Evolutionary conservation across 1,140 invertebrate species (phyloP).

Genomic region (Drosophila pseudoananassae): DNA sequence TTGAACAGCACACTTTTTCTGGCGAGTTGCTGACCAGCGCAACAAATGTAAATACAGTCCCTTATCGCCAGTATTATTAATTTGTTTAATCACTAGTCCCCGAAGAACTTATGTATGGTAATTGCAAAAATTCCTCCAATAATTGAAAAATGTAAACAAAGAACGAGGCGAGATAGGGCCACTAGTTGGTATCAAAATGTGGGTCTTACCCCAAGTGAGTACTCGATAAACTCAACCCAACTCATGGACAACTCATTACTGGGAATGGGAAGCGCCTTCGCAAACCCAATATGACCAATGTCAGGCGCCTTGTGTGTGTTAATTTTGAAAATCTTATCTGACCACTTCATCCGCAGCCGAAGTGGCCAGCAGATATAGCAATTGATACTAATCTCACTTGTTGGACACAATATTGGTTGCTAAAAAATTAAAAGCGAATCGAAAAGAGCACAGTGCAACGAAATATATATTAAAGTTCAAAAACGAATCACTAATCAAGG

Average conservation of each 20-base stretch:
- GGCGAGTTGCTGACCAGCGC: conserved; percentile 46
- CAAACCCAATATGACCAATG: conserved; percentile 24
- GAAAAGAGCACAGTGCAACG: neutral
- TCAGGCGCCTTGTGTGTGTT: conserved; percentile 8
- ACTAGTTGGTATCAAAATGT: conserved; percentile 3
- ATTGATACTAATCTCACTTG: conserved; percentile 41
- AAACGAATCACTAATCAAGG: conserved; percentile 11
- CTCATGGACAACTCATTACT: neutral
- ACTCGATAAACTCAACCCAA: neutral
- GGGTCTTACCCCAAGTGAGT: neutral
- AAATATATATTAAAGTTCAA: neutral
- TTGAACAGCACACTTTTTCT: conserved; percentile 14
- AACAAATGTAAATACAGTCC: conserved; percentile 22
- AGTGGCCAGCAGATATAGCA: conserved; percentile 33
- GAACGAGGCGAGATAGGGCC: conserved; percentile 12
- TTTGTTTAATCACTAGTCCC: neutral
- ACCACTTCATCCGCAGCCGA: conserved; percentile 29
- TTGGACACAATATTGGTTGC: conserved; percentile 38
- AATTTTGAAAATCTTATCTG: conserved; percentile 55
- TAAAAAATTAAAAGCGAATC: conserved; percentile 11
- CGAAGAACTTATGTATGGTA: conserved; percentile 38
- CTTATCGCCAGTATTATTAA: neutral
- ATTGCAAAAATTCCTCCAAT: conserved; percentile 28
- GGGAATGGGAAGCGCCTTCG: neutral
- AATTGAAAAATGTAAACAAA: conserved; percentile 28